These are phyloP conservation scores for Thamnophis sirtalis DNA, from an alignment of 2,113 vertebrate genomes.

Conservation along the genomic window DNA sequence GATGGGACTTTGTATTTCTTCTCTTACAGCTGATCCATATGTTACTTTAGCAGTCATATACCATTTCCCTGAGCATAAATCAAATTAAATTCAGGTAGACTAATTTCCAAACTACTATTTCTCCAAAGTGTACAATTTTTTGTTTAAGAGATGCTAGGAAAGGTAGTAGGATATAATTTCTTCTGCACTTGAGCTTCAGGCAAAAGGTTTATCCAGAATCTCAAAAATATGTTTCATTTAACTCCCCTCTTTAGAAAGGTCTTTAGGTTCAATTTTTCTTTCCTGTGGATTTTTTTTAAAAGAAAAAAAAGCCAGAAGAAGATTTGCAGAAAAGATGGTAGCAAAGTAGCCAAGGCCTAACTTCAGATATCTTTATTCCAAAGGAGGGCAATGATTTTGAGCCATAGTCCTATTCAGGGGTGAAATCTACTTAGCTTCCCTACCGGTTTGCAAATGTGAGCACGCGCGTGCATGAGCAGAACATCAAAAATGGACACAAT, in stretches of 20 bases:
- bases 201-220: background rate
- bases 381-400: background rate
- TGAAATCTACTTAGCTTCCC: no score
- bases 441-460: no score
- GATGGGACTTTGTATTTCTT: background rate
- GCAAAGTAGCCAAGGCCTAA: background rate
- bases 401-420: background rate
- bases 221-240: background rate
- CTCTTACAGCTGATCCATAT: background rate
- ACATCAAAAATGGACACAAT: no score
- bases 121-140: background rate
- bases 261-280: background rate
- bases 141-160: background rate
- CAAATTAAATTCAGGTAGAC: background rate
- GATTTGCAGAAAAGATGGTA: background rate
- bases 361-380: background rate
- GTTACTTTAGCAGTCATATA: background rate
- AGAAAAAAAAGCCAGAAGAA: background rate
- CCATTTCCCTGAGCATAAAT: background rate
- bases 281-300: background rate
- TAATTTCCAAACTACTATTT: background rate
- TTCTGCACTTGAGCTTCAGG: background rate
- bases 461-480: no score
- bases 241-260: background rate
- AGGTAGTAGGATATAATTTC: background rate